phyloP scores from a whole-genome alignment of 2,888 invertebrate species.

The Phytoseiulus persimilis region DNA sequence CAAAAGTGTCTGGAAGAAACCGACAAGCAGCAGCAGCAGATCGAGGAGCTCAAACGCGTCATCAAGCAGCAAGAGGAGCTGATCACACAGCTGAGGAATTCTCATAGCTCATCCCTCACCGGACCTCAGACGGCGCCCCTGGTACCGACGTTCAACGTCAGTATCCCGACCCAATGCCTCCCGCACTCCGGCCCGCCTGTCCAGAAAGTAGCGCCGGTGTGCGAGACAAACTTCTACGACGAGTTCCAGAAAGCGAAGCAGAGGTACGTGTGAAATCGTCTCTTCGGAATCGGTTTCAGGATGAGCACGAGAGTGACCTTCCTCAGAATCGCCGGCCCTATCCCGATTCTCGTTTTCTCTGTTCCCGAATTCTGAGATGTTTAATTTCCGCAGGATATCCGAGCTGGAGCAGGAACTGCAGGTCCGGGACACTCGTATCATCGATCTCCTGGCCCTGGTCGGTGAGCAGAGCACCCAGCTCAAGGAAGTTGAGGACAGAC shows the following conservation, averaged over 20 bases:
- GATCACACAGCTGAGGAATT: neutral
- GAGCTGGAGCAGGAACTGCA: neutral
- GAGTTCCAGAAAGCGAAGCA: conserved; percentile 24
- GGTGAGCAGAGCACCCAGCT: neutral
- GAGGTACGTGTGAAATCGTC: neutral
- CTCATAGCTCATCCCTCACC: conserved; percentile 27
- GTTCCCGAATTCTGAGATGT: neutral
- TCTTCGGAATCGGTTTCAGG: no score
- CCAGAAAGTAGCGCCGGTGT: conserved; percentile 18
- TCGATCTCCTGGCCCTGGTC: neutral
- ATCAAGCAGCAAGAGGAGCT: conserved; percentile 38
- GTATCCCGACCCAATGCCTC: neutral
- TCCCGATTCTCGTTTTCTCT: no score
- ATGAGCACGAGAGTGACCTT: no score
- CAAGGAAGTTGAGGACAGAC: neutral
- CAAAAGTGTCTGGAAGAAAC: conserved; percentile 35
- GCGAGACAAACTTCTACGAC: conserved; percentile 17
- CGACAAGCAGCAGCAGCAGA: conserved; percentile 16
- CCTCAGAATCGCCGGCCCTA: no score
- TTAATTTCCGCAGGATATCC: neutral
- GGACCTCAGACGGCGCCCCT: neutral
- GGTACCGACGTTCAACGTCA: neutral
- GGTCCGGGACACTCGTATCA: neutral
- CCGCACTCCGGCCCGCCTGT: conserved; percentile 20
- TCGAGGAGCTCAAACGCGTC: neutral